Conservation (phyloP, 2,888 invertebrate genomes). For the Ormyrus pomaceus region DNA sequence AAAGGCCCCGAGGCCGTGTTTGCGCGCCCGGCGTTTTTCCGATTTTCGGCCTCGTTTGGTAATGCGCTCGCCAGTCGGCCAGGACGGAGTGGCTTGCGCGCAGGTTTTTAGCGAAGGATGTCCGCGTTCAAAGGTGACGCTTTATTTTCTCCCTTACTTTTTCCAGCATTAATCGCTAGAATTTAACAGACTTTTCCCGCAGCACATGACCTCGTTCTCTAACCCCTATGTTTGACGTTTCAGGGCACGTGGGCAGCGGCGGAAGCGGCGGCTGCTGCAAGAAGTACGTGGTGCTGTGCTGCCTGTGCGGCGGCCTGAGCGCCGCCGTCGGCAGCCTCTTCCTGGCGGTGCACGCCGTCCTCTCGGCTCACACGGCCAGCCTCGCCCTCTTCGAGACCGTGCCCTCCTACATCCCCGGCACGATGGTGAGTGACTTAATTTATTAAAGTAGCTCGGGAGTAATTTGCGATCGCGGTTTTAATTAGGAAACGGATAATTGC, state of each 20-base stretch:
- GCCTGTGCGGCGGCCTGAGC: conserved; percentile 87
- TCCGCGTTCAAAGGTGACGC: too few species aligned
- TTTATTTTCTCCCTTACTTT: too few species aligned
- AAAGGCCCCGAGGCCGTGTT: too few species aligned
- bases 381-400: conserved; percentile 88
- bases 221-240: conserved; percentile 33
- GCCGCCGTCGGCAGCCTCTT: conserved; percentile 87
- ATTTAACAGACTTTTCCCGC: neutral
- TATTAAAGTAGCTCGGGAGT: neutral
- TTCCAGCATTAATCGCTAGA: too few species aligned
- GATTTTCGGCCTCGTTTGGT: too few species aligned
- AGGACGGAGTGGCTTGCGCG: too few species aligned
- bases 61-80: too few species aligned
- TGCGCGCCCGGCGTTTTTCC: too few species aligned
- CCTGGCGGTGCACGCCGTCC: conserved; percentile 87
- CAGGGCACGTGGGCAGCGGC: conserved; percentile 64
- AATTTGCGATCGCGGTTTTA: neutral
- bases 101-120: too few species aligned
- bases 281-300: conserved; percentile 90
- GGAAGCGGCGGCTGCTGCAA: conserved; percentile 72
- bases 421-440: conserved; percentile 82
- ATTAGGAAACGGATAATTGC: too few species aligned
- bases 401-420: conserved; percentile 95
- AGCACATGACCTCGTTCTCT: neutral
- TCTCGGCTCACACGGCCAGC: conserved; percentile 84